phyloP scores from a whole-genome alignment of 2,113 vertebrate genomes.

The Lasiurus cinereus region DNA sequence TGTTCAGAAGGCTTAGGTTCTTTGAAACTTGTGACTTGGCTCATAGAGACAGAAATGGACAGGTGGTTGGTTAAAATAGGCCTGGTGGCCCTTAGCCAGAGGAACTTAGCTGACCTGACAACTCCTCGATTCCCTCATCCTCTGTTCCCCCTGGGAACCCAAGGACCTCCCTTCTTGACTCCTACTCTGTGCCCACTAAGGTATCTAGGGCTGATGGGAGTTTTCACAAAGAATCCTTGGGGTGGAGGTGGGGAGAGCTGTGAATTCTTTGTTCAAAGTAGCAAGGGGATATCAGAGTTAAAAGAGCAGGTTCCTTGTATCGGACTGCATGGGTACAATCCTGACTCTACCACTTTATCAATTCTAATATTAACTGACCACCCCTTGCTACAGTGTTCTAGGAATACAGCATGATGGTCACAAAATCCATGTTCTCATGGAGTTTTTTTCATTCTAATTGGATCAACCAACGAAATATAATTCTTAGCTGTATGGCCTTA shows the following conservation, averaged over 20 bases:
- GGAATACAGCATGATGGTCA: not conserved
- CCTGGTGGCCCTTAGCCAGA: constrained; percentile 68
- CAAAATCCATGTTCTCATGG: not conserved
- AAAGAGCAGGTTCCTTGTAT: not conserved
- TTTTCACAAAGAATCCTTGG: constrained; percentile 5
- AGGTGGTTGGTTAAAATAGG: constrained; percentile 84
- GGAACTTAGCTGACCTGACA: constrained; percentile 82
- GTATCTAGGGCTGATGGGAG: constrained; percentile 2
- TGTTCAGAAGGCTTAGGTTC: constrained; percentile 58
- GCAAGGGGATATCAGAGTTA: not conserved
- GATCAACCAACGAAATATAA: not conserved
- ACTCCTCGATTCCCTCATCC: constrained; percentile 67
- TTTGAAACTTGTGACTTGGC: constrained; percentile 79
- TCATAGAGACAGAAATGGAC: constrained; percentile 71
- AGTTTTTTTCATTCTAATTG: constrained; percentile 32
- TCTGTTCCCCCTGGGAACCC: constrained; percentile 24
- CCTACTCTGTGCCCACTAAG: not conserved
- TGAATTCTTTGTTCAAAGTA: not conserved
- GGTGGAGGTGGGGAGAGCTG: not conserved
- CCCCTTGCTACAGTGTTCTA: constrained; percentile 22
- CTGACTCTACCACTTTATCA: not conserved
- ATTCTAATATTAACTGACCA: not conserved
- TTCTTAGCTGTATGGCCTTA: not conserved
- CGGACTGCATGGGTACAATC: not conserved
- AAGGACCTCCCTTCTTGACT: constrained; percentile 51